Base-by-base conservation (phyloP, 2,888 invertebrate genomes). In the Cataglyphis altisquamis region DNA sequence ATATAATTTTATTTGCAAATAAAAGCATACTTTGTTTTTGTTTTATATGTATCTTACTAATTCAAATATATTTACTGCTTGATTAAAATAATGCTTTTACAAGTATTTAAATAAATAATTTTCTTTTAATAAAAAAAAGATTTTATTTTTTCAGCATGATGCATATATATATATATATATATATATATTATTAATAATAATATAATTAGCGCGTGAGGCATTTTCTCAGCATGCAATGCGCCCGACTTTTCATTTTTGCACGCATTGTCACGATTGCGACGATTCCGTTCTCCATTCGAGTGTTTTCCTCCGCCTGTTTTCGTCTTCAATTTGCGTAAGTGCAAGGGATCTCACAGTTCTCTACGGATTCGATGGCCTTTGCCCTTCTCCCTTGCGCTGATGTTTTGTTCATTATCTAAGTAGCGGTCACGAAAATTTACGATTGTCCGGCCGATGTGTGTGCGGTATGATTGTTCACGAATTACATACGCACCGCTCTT, bases 321-420 rank as follows among this genome's bases (percentile, higher is more conserved):
- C 81, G 78, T 77, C 84, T 83, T 52, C 88, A 91, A 91, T 92
- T 91, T 92, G 87, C 88, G 84, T 90, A 85, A 91, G 90, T 91
- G 89, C 84, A 86, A n/a, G 8, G 64, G 63, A 73, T 64, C 64
- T 6, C 64, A 32, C 75, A 57, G 41, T 29, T 25, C 64, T 29
- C 39, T 77, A 9, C 29, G 32, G 32, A 32, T 32, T 21, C 60
- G 32, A 4, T 10, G 4, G 10, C 15, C 36, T 39, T 68, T 45
- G n/a, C 41, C 5, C 64, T 36, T 15, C 45, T 52, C 48, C 48
- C 60, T 60, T 39, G 45, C 12, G 52, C 25, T 60, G 67, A 91
- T 91, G 87, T 92, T 92, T 92, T 84, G 90, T 88, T 92, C 91
- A 90, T 92, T 91, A 91, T 88, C 90, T 92, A 90, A 92, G 91